phyloP scores from a whole-genome alignment of 1,140 invertebrate genomes.

The Neotoxoptera formosana region DNA sequence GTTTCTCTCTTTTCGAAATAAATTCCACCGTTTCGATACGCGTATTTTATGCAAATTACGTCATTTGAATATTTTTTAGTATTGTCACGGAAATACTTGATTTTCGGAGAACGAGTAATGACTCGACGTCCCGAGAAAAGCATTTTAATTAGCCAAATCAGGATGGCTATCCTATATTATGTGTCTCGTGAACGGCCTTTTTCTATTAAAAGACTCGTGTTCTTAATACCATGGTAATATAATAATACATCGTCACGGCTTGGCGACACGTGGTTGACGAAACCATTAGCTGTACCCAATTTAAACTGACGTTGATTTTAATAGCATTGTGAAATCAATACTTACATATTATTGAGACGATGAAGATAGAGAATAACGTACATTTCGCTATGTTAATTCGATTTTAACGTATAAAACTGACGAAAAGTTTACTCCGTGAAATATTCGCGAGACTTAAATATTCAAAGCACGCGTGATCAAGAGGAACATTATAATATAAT shows the following conservation, averaged over 20 bases:
- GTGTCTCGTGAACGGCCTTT: not conserved
- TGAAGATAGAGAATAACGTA: not conserved
- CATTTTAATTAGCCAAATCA: slow-evolving; percentile 1
- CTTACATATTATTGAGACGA: not conserved
- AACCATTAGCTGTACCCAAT: not conserved
- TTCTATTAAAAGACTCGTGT: not conserved
- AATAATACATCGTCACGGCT: not conserved
- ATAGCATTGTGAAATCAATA: not conserved
- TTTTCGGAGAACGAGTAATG: not conserved
- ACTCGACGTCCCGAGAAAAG: not conserved
- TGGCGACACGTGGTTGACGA: not conserved
- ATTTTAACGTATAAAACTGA: not conserved
- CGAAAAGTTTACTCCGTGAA: not conserved
- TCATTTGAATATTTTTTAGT: not conserved
- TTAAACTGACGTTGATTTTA: not conserved
- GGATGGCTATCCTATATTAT: not conserved
- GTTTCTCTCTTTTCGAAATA: not conserved
- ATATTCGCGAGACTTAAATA: not conserved
- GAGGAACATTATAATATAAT: not conserved
- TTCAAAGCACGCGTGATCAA: not conserved
- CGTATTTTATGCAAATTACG: slow-evolving; percentile 1
- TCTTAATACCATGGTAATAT: not conserved
- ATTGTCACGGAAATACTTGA: not conserved
- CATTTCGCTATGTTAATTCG: not conserved
- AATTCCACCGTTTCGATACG: not conserved